Base-by-base conservation (phyloP, 2,888 invertebrate species). In the Vanessa cardui region DNA sequence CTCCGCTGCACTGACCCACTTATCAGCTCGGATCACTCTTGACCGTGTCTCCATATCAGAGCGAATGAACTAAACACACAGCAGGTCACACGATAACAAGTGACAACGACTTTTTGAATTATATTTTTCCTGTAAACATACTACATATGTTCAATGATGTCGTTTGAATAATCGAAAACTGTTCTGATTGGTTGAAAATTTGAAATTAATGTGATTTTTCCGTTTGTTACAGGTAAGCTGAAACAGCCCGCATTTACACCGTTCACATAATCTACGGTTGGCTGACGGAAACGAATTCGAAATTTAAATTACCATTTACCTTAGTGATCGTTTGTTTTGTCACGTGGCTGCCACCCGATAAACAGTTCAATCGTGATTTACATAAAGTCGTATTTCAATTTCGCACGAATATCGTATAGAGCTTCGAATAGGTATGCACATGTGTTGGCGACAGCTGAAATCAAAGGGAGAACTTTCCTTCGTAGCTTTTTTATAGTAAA, bases 161-260 rank as follows among this genome's bases (percentile, higher is more conserved):
- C 54, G 39, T 33, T 39, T 16, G 18, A 18, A 9, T 39, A 39
- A 56, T 54, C 8, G 18, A 56, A 47, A 47, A 47, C 12, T 12
- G 39, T 39, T 39, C 12, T 47, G 18, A n/a, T 47, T 47, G 16
- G 18, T 47, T n/a, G 20, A 64, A 58, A 44, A 54, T 68, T 63
- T 72, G 63, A 64, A 54, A 56, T 52, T 69, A 56, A 70, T 62
- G 18, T 62, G 60, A 52, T 45, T 69, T 80, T 80, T 78, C 83
- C 75, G 82, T 82, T 90, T 89, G 88, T 92, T 90, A 74, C 91
- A 92, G 90, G 90, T 91, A 89, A 90, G 90, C 76, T 79, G 62
- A 26, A 60, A 46, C 7, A 54, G 59, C 62, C 58, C 52, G 49
- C 66, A 58, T 62, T 65, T 61, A 49, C 62, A 68, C 39, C 18